These are phyloP conservation scores for Melikaiella ostensackeni DNA, from an alignment of 2,888 invertebrate genomes.

Conservation along the genomic window DNA sequence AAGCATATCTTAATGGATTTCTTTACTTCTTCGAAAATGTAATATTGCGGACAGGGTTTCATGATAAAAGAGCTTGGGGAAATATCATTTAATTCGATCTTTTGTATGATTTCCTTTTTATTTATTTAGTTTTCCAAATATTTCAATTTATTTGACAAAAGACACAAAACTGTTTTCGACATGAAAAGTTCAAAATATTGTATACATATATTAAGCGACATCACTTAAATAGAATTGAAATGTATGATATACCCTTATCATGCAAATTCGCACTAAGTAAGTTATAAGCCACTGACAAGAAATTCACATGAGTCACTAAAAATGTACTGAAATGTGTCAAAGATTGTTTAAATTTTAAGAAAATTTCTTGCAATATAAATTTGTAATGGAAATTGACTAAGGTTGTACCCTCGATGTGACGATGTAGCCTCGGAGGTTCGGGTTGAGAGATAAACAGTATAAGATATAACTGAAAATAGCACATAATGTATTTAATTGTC, in stretches of 20 bases:
- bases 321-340: background rate
- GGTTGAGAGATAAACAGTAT: slow-evolving; percentile 19
- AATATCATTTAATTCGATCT: too few relatives aligned
- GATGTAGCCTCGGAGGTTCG: slow-evolving; percentile 16
- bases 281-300: background rate
- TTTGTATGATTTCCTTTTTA: too few relatives aligned
- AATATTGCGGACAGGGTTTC: background rate
- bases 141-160: background rate
- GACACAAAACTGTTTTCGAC: background rate
- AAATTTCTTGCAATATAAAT: background rate
- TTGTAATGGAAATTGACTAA: background rate
- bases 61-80: background rate
- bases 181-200: background rate
- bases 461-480: slow-evolving; percentile 31
- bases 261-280: background rate
- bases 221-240: background rate
- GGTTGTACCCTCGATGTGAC: background rate
- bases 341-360: background rate
- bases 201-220: background rate
- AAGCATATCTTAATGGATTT: background rate
- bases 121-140: background rate
- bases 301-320: background rate
- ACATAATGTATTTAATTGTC: slow-evolving; percentile 63
- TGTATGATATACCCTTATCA: background rate
- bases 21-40: background rate